Evolutionary conservation across 2,888 invertebrate genomes (phyloP).

Genomic region (Ophion slaviceki): DNA sequence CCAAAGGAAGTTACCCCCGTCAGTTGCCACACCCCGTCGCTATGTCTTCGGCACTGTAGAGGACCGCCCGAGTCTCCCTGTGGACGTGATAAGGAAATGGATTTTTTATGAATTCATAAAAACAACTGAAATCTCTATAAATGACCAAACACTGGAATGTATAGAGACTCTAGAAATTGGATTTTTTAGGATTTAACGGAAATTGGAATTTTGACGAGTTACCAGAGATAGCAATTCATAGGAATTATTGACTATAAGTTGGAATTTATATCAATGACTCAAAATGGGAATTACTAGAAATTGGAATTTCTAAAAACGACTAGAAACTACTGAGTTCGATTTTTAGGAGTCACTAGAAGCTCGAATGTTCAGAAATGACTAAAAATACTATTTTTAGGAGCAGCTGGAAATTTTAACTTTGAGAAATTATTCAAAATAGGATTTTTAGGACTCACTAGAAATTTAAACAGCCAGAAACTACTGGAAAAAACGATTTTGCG

Average conservation of each 20-base stretch:
- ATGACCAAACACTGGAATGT: neutral
- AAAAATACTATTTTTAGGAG: too few relatives aligned
- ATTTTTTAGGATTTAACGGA: neutral
- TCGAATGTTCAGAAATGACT: too few relatives aligned
- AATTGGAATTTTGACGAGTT: neutral
- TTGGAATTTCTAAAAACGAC: too few relatives aligned
- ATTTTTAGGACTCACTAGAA: neutral
- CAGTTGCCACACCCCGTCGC: constrained; percentile 94
- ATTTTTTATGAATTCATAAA: neutral
- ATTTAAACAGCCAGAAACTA: too few relatives aligned
- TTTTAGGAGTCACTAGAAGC: too few relatives aligned
- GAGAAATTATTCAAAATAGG: neutral
- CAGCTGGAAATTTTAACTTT: neutral
- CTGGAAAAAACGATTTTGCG: too few relatives aligned
- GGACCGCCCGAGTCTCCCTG: constrained; percentile 97
- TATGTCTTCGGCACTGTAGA: constrained; percentile 90
- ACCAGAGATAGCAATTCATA: too few relatives aligned
- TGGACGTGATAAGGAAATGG: constrained; percentile 59
- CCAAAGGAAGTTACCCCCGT: constrained; percentile 96
- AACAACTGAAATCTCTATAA: neutral
- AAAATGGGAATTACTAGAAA: too few relatives aligned
- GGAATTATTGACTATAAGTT: too few relatives aligned
- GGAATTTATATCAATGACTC: too few relatives aligned
- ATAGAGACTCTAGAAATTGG: neutral
- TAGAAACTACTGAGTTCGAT: too few relatives aligned